Percentiles rank a stretch among this genome's conserved stretches.
phyloP scores from a whole-genome alignment of 2,797 vertebrate species.

The Syngnathus rostellatus region DNA sequence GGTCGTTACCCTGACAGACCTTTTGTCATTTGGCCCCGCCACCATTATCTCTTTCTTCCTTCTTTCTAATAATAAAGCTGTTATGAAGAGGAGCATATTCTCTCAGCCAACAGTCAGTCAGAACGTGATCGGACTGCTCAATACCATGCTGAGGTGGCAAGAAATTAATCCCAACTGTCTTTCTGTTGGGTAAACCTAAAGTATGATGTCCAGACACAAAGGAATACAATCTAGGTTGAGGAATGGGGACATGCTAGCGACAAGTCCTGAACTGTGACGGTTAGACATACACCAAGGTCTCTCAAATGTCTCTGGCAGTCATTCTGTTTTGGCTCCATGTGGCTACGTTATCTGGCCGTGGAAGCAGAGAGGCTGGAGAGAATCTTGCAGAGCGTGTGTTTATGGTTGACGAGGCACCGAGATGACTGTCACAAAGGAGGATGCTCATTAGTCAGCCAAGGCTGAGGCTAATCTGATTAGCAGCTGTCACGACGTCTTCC shows the following conservation, averaged over 20 bases:
- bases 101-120: conserved; percentile 29
- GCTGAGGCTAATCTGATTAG: conserved; percentile 75
- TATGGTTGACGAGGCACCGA: conserved; percentile 63
- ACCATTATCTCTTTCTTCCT: conserved; percentile 17
- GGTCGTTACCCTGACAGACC: conserved; percentile 57
- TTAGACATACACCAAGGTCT: conserved; percentile 61
- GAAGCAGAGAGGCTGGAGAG: conserved; percentile 48
- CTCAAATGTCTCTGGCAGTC: conserved; percentile 48
- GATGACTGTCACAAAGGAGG: conserved; percentile 70
- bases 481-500: conserved; percentile 69
- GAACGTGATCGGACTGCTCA: conserved; percentile 47
- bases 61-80: conserved; percentile 53
- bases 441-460: conserved; percentile 73
- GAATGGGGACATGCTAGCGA: conserved; percentile 41
- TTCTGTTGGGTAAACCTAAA: conserved; percentile 48
- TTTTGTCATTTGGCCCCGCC: conserved; percentile 18
- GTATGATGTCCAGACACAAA: conserved; percentile 39
- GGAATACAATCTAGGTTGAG: not conserved
- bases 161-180: conserved; percentile 61
- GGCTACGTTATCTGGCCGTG: conserved; percentile 62
- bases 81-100: conserved; percentile 42
- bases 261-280: conserved; percentile 59
- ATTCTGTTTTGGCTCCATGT: conserved; percentile 58
- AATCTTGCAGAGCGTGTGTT: conserved; percentile 63
- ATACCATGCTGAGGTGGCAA: conserved; percentile 33